A percentile compares a stretch with the other conserved stretches of the same genome.
These are phyloP conservation scores for Corythornis vintsioides DNA, from an alignment of 2,113 vertebrate genomes.

Conservation along the genomic window DNA sequence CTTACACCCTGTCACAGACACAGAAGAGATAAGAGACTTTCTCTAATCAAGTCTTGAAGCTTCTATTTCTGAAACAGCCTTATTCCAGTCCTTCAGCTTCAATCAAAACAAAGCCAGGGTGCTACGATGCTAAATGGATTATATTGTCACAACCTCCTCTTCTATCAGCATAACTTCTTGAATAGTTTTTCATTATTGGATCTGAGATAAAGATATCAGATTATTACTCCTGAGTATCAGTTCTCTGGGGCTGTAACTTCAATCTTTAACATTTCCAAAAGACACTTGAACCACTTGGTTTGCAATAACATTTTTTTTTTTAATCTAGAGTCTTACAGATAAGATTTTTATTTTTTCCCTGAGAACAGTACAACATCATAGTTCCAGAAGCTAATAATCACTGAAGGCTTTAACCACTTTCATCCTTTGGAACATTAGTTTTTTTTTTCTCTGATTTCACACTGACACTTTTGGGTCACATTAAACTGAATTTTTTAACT, in stretches of 20 bases:
- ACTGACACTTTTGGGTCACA: background rate
- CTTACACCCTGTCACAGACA: background rate
- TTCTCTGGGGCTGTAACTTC: background rate
- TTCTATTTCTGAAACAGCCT: slow-evolving; percentile 48
- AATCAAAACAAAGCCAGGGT: slow-evolving; percentile 51
- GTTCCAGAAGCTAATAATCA: slow-evolving; percentile 1
- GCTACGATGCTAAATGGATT: slow-evolving; percentile 34
- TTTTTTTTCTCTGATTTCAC: slow-evolving; percentile 24
- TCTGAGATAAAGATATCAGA: slow-evolving; percentile 16
- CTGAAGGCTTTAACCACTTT: background rate
- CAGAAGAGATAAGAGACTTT: background rate
- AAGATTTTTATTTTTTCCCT: slow-evolving; percentile 40
- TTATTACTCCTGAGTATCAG: slow-evolving; percentile 32
- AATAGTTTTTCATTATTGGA: slow-evolving; percentile 54
- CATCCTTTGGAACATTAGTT: background rate
- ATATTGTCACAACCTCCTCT: slow-evolving; percentile 20
- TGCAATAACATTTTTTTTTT: background rate
- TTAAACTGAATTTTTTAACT: background rate
- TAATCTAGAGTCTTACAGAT: slow-evolving; percentile 2
- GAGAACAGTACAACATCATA: slow-evolving; percentile 1
- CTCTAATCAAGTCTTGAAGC: slow-evolving; percentile 19
- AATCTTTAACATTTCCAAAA: slow-evolving; percentile 54
- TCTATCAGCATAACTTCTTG: slow-evolving; percentile 26
- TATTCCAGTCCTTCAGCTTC: slow-evolving; percentile 31
- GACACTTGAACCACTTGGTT: slow-evolving; percentile 3